Percentiles rank a stretch among this genome's conserved stretches.
Evolutionary conservation across 2,113 vertebrate genomes (phyloP).

Genomic region (Psophia crepitans): DNA sequence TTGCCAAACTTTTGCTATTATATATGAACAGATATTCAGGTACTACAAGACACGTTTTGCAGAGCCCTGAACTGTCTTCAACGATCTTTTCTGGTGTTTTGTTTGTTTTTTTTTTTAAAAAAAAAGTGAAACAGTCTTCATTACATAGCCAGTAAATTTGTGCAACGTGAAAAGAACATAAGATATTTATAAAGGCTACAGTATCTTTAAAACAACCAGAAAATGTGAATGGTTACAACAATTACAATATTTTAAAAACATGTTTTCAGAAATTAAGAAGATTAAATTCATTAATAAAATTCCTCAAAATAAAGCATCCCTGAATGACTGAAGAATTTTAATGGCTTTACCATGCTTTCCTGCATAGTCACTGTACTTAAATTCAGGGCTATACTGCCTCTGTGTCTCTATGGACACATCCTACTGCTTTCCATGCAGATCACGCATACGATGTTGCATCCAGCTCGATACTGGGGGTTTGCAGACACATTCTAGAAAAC

Average conservation of each 20-base stretch:
- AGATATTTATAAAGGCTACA: background rate
- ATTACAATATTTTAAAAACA: background rate
- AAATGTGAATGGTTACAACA: background rate
- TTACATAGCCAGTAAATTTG: background rate
- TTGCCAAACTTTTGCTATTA: background rate
- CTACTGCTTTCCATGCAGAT: background rate
- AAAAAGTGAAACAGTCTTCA: background rate
- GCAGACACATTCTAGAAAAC: background rate
- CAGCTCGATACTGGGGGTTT: background rate
- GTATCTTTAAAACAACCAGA: background rate
- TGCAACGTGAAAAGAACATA: background rate
- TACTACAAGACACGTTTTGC: background rate
- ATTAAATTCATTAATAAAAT: background rate
- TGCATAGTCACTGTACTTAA: background rate
- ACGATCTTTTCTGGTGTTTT: too few species aligned
- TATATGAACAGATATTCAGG: background rate
- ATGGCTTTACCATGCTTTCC: background rate
- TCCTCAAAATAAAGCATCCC: background rate
- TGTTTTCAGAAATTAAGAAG: background rate
- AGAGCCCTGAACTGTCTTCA: background rate
- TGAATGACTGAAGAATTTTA: background rate
- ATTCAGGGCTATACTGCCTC: background rate
- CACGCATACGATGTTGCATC: background rate
- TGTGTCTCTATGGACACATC: background rate
- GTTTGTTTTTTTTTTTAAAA: background rate